Evolutionary conservation across 2,888 invertebrate species (phyloP).

Genomic region (Lasioglossum pauxillum): DNA sequence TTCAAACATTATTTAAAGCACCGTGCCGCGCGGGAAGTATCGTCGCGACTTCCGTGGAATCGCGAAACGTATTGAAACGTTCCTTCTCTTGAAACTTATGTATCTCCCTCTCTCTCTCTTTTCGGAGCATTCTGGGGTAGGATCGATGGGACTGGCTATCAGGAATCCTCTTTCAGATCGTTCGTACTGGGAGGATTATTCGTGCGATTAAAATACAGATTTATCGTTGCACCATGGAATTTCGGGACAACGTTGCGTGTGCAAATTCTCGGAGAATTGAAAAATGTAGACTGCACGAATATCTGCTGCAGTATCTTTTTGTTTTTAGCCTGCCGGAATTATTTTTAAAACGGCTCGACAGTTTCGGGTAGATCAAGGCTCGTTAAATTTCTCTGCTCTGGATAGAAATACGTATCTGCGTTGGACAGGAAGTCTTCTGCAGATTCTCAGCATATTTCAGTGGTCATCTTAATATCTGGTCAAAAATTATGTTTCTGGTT

Average conservation of each 20-base stretch:
- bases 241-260: not conserved
- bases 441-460: not conserved
- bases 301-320: not conserved
- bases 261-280: not conserved
- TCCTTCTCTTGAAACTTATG: slow-evolving; percentile 12
- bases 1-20: slow-evolving; percentile 58
- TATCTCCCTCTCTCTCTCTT: not conserved
- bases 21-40: not conserved
- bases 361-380: not conserved
- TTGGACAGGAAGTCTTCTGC: not conserved
- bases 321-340: not conserved
- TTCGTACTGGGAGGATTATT: not conserved
- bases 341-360: not conserved
- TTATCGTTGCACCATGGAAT: not conserved
- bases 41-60: slow-evolving; percentile 2
- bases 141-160: not conserved
- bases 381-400: not conserved
- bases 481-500: no score
- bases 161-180: slow-evolving; percentile 4
- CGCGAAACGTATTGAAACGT: slow-evolving; percentile 31
- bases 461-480: not conserved
- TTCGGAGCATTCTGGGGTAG: not conserved
- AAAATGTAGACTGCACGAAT: not conserved
- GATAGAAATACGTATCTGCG: not conserved
- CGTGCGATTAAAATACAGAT: slow-evolving; percentile 9